Base-by-base conservation (phyloP, 1,140 invertebrate species). In the Aphaenogaster ashmeadi region DNA sequence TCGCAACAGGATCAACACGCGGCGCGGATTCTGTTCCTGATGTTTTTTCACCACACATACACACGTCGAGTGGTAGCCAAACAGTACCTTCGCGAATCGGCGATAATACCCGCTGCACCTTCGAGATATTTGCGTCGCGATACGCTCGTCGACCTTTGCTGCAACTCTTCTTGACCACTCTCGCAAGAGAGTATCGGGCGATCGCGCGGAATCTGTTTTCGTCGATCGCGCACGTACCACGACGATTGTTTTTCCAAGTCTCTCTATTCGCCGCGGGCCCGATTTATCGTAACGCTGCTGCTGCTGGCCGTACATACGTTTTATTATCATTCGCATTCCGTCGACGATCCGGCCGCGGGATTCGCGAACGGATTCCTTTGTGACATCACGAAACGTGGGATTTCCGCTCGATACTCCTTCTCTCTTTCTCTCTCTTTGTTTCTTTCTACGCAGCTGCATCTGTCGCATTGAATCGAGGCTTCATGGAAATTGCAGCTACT, bases 241-340 rank as follows among this genome's bases (percentile, higher is more conserved):
- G 69, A 83, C 80, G 80, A 84, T 84, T 84, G 80, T 84, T 84
- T 84, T 84, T 84, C 69, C 69, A 50, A 84, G 67, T 84, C 41
- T 21, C 67, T 83, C 13, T 60, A 69, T 69, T 13, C 38, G 4
- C 27, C 33, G 72, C 67, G 18, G 33, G 41, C 54, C 60, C 80
- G 80, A 84, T 84, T 84, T 84, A 84, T 84, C 41, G 80, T 54
- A 60, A 79, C 58, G 60, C 27, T 18, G 62, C 8, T 41, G 50
- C 13, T 47, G 56, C 41, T 44, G 18, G 36, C 36, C 41, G 6
- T 62, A 56, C 62, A 33, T 75, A 72, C 33, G 11, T 86, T 78
- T 86, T 86, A 86, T 86, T 86, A 79, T 66, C 47, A 79, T 79
- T 78, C 75, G 72, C 71, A 86, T 86, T 66, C 83, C 75, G 74